Base-by-base conservation (phyloP, 2,797 vertebrate species). In the Valencia hispanica region DNA sequence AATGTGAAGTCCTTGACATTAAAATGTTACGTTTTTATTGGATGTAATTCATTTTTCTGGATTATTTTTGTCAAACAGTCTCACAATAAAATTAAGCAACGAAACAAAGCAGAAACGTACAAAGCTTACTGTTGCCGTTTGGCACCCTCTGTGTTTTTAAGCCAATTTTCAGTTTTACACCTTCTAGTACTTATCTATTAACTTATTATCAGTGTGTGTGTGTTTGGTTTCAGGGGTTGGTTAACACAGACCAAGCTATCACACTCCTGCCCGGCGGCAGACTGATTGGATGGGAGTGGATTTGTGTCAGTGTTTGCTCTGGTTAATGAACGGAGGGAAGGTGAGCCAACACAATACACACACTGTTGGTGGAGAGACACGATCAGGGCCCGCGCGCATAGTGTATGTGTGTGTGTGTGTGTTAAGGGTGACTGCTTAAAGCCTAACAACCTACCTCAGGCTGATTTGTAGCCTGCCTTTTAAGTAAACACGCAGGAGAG, bases 261-360 rank as follows among this genome's bases (percentile, higher is more conserved):
- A 92, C 80, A 82, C 68, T 79, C 69, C 79, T 77, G 79, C 81
- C 7, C 83, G 92, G 87, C 78, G 88, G 79, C 47, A 85, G 86
- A 92, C 87, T 91, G 87, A 82, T 71, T 79, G 84, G 88, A 87
- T 84, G 86, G 90, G 83, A 84, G 86, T n/a, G 88, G 84, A 78
- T 88, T 73, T 34, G 73, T 88, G 85, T 91, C 77, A 83, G 75
- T 93, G 89, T 94, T 95, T 94, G 86, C 84, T 88, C 93, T 94
- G 89, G 91, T 90, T 94, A 96, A 96, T 88, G 91, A 95, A 90
- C 90, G 89, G 93, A 92, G 89, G 90, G 87, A 95, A 94, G 93
- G 91, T 93, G 89, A 94, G 92, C 84, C 90, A 87, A 88, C 79
- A 91, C 87, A 85, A 90, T 90, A 91, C 81, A 77, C 90, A 88